Percentiles rank a stretch among this genome's conserved stretches.
These are phyloP conservation scores for Trichosurus vulpecula DNA, from an alignment of 2,797 vertebrate genomes.

Conservation along the genomic window DNA sequence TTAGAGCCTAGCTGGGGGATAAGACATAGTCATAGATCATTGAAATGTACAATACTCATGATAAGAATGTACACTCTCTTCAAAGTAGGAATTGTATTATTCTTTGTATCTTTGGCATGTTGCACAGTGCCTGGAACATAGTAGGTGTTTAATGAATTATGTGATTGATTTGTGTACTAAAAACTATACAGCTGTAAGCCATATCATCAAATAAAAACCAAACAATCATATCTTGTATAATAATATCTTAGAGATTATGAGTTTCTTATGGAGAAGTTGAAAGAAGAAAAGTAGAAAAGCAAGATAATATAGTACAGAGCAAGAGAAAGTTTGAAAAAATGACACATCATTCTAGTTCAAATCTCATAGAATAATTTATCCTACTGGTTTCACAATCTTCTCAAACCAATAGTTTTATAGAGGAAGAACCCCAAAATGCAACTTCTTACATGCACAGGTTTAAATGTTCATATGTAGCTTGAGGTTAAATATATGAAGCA, in stretches of 20 bases:
- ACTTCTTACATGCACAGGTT: fast-evolving
- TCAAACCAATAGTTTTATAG: neutral
- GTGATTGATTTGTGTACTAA: neutral
- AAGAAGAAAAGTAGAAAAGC: neutral
- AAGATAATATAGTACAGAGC: no score
- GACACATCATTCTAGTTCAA: fast-evolving
- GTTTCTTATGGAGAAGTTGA: neutral
- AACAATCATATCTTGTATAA: neutral
- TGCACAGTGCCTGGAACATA: neutral
- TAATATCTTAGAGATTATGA: neutral
- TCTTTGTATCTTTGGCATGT: neutral
- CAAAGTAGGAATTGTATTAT: neutral
- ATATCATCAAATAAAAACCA: neutral
- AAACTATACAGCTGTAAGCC: neutral
- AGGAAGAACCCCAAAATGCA: neutral
- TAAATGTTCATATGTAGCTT: fast-evolving
- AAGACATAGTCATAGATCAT: neutral
- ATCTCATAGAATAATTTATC: neutral
- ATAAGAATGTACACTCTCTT: neutral
- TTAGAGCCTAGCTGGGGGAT: neutral
- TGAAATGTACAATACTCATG: neutral
- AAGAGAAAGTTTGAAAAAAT: neutral
- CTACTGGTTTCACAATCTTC: neutral
- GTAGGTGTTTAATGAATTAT: neutral
- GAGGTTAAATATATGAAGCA: fast-evolving